Evolutionary conservation across 2,888 invertebrate genomes (phyloP).

Genomic region (Synergus japonicus): DNA sequence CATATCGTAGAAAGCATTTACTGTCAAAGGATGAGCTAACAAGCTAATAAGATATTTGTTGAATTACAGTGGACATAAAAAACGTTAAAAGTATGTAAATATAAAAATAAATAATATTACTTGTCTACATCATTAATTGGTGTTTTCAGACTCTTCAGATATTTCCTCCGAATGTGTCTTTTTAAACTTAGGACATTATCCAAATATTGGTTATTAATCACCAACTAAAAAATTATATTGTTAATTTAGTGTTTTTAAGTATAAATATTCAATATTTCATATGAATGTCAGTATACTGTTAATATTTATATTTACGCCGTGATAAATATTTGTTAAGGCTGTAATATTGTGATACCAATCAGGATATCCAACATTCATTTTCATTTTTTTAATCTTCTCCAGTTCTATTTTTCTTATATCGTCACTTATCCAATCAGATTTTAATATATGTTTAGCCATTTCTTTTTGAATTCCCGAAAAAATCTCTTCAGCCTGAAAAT

Average conservation of each 20-base stretch:
- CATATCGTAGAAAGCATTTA: not conserved
- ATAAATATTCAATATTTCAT: too few species aligned
- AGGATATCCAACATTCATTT: constrained; percentile 21
- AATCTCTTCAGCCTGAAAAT: constrained; percentile 1
- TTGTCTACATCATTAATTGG: not conserved
- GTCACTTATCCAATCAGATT: constrained; percentile 15
- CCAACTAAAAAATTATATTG: not conserved
- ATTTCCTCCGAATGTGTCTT: not conserved
- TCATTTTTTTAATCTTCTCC: constrained; percentile 8
- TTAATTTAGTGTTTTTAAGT: too few species aligned
- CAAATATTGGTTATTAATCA: constrained; percentile 11
- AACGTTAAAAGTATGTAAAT: not conserved
- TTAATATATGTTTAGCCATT: constrained; percentile 11
- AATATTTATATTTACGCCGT: too few species aligned
- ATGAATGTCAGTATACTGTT: too few species aligned
- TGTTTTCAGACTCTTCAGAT: not conserved
- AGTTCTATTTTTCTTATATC: not conserved
- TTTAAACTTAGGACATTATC: constrained; percentile 6
- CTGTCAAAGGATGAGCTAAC: not conserved
- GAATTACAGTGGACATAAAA: not conserved
- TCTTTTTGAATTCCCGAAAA: not conserved
- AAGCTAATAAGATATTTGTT: not conserved
- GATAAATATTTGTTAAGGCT: too few species aligned
- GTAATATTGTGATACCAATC: constrained; percentile 17
- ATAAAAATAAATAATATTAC: not conserved